These are phyloP conservation scores for Laterallus jamaicensis DNA, from an alignment of 2,113 vertebrate genomes.

Conservation along the genomic window DNA sequence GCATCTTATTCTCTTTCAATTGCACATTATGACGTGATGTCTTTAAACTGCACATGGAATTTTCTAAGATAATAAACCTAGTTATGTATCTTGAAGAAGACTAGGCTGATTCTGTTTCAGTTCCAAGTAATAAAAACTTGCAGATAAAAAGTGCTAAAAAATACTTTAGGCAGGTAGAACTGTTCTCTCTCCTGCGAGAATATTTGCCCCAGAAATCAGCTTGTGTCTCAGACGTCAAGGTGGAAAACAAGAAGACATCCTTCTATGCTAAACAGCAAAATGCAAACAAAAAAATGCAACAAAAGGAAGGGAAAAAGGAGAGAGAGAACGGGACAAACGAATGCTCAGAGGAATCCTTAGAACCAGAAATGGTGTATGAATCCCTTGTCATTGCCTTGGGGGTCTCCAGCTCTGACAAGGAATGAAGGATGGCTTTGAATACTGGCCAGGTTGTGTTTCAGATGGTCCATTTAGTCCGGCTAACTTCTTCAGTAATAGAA, in stretches of 20 bases:
- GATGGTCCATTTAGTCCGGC: background rate
- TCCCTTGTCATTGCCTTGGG: background rate
- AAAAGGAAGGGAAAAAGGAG: background rate
- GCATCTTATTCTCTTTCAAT: background rate
- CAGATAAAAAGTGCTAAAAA: background rate
- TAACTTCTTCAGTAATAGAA: background rate
- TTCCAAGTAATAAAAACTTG: background rate
- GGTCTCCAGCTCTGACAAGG: background rate
- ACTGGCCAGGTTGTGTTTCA: background rate
- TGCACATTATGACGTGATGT: background rate
- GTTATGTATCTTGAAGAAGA: background rate
- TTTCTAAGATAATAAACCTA: background rate
- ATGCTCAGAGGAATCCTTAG: background rate
- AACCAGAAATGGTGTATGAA: background rate
- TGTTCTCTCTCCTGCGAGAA: background rate
- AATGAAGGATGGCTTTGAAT: background rate
- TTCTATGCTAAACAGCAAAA: background rate
- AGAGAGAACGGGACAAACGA: background rate
- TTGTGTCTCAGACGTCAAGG: background rate
- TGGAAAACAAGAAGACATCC: background rate
- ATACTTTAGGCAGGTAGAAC: background rate
- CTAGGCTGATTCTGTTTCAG: background rate
- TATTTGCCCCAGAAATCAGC: background rate
- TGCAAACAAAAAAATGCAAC: background rate
- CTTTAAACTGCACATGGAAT: background rate